These are phyloP conservation scores for Tubulanus polymorphus DNA, from an alignment of 2,888 invertebrate species.

Conservation along the genomic window DNA sequence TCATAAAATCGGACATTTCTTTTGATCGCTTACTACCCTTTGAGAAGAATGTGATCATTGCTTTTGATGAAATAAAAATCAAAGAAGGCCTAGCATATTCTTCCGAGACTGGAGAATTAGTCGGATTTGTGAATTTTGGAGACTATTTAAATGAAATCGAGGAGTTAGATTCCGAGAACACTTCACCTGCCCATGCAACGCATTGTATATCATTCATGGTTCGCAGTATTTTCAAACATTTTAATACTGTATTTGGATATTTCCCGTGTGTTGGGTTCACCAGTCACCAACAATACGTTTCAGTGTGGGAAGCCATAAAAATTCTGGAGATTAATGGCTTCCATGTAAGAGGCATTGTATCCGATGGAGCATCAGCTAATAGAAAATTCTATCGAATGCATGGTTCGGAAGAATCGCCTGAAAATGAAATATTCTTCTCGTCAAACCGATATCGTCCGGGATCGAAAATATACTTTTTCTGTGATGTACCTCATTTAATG, in stretches of 20 bases:
- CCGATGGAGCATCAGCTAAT: slow-evolving; percentile 23
- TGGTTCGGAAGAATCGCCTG: neutral
- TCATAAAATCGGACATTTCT: no score
- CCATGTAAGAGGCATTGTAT: slow-evolving; percentile 15
- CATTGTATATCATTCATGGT: neutral
- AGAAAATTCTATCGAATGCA: slow-evolving; percentile 18
- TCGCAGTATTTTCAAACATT: neutral
- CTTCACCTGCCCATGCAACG: no score
- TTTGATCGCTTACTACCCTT: no score
- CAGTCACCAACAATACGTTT: slow-evolving; percentile 17
- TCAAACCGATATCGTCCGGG: neutral
- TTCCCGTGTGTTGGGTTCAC: neutral
- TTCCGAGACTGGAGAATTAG: no score
- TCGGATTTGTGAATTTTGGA: no score
- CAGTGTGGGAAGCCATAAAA: slow-evolving; percentile 20
- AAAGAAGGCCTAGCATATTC: no score
- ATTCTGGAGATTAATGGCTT: slow-evolving; percentile 15
- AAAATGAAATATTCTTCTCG: neutral
- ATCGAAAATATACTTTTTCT: neutral
- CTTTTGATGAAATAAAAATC: no score
- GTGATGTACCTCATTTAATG: neutral
- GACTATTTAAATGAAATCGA: no score
- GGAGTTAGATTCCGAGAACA: no score
- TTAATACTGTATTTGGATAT: neutral
- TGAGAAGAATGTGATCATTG: no score